Base-by-base conservation (phyloP, 2,888 invertebrate species). In the Diarsia rubi region DNA sequence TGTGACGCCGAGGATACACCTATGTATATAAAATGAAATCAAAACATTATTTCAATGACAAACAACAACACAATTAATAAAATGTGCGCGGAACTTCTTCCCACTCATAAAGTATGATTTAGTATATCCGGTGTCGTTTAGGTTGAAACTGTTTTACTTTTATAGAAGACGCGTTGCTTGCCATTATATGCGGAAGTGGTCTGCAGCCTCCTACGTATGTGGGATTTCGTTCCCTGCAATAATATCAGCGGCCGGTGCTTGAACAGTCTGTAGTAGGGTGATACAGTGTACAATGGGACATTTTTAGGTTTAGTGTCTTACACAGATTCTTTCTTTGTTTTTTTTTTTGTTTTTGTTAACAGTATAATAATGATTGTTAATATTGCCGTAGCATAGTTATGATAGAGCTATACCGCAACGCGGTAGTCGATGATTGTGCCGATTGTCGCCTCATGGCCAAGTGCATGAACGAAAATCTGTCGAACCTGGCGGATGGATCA, bases 51-150 rank as follows among this genome's bases (percentile, higher is more conserved):
- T 37, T 44, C 70, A 42, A 49, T 70, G 70, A 21, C 27, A 27
- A 69, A 69, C 69, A 49, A 42, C 11, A 42, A 27, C 8, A 42
- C 12, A 24, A 21, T 45, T n/a, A n/a, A 12, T 19, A n/a, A 31
- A 42, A 9, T 19, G n/a, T 16, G 11, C 27, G n/a, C 60, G 47
- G 27, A 60, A 44, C 47, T 60, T 27, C 60, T 44, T 49, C 73
- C 73, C 75, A 74, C 75, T 49, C 74, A 44, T n/a, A 42, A 16
- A 45, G 2, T 57, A 16, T 24, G 9, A 24, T 45, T 31, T 54
- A 71, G 24, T 24, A n/a, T 42, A 47, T 74, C 37, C 52, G 64
- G 52, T 37, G 64, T 65, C 37, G 52, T 54, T 45, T 64, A 45
- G 52, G n/a, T 49, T 49, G 14, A 49, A 49, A 49, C 14, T 49